A percentile compares a stretch with the other conserved stretches of the same genome.
These are phyloP conservation scores for Parauchenoglanis ngamensis DNA, from an alignment of 2,797 vertebrate genomes.

Conservation along the genomic window DNA sequence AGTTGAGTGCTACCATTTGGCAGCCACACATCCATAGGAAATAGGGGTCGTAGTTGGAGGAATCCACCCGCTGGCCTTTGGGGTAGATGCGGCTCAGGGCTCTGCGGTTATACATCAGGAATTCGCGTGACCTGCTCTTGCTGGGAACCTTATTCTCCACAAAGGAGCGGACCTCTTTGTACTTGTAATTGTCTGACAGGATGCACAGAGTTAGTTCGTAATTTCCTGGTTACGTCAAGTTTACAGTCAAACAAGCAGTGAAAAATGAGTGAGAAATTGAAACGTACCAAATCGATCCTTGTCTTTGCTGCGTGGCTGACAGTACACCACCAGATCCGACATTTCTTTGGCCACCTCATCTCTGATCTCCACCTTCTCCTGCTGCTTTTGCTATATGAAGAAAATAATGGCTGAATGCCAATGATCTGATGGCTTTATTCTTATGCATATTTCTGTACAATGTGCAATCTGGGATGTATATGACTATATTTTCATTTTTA, in stretches of 20 bases:
- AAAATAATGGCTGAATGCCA: conserved; percentile 37
- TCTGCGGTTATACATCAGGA: conserved; percentile 88
- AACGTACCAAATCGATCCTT: conserved; percentile 91
- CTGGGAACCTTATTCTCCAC: conserved; percentile 89
- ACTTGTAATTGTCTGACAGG: conserved; percentile 80
- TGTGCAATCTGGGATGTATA: not conserved
- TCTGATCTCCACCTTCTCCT: conserved; percentile 86
- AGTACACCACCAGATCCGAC: conserved; percentile 95
- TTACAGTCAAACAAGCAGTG: not conserved
- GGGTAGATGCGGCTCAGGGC: conserved; percentile 92
- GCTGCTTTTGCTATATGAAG: conserved; percentile 71
- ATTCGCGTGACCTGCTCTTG: conserved; percentile 77
- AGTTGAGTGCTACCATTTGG: conserved; percentile 98
- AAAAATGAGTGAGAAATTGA: not conserved
- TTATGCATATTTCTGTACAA: not conserved
- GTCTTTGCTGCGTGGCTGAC: conserved; percentile 93
- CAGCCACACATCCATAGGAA: conserved; percentile 88
- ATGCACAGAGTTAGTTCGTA: not conserved
- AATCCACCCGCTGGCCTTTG: conserved; percentile 92
- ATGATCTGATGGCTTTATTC: not conserved
- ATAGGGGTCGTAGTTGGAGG: conserved; percentile 96
- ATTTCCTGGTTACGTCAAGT: not conserved
- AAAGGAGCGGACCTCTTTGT: conserved; percentile 94
- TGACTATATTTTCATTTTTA: not conserved
- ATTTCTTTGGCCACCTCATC: conserved; percentile 92